phyloP scores from a whole-genome alignment of 2,797 vertebrate genomes.

The Anisognathus igniventris region DNA sequence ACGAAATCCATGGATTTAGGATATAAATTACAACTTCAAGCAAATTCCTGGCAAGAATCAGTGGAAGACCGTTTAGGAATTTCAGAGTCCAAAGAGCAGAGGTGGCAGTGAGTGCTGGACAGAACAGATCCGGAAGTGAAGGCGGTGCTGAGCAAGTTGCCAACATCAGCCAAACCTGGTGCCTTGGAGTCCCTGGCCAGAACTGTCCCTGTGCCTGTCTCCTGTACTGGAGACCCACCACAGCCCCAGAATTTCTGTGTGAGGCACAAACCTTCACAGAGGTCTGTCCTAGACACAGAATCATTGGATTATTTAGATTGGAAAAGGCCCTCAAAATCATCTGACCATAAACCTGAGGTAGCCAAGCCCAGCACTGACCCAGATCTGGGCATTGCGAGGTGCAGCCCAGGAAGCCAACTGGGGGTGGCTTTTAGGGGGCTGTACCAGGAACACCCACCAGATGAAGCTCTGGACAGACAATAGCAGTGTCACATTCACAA shows the following conservation, averaged over 20 bases:
- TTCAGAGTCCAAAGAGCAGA: not conserved
- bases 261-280: not conserved
- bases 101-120: not conserved
- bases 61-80: not conserved
- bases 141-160: not conserved
- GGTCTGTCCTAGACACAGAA: not conserved
- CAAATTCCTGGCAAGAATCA: not conserved
- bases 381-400: not conserved
- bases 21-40: not conserved
- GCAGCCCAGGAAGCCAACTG: not conserved
- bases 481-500: not conserved
- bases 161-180: not conserved
- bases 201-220: not conserved
- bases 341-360: rapidly evolving
- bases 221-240: not conserved
- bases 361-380: not conserved
- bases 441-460: not conserved
- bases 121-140: not conserved
- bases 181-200: not conserved
- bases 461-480: not conserved
- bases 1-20: not conserved
- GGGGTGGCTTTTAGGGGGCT: not conserved
- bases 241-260: not conserved
- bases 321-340: not conserved
- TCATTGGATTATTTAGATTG: not conserved